Evolutionary conservation across 2,888 invertebrate genomes (phyloP).

Genomic region (Hypomecis punctinalis): DNA sequence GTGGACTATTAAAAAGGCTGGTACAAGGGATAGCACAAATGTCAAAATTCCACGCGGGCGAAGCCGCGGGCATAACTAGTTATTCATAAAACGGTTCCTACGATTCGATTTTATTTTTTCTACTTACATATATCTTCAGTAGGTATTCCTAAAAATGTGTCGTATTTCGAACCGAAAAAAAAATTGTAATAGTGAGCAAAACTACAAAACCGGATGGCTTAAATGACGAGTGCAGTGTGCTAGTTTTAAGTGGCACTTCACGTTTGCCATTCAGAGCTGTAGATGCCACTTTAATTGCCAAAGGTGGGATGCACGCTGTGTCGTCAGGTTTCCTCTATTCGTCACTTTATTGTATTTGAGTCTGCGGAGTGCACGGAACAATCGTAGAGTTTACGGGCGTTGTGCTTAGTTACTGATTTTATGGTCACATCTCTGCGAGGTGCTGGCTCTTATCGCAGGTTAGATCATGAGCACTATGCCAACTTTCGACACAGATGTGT

Average conservation of each 20-base stretch:
- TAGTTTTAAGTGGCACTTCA: conserved; percentile 2
- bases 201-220: background rate
- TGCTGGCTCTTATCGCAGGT: no score
- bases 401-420: background rate
- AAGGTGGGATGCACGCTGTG: conserved; percentile 4
- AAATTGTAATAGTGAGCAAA: background rate
- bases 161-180: background rate
- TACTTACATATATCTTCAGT: no score
- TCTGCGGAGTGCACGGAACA: background rate
- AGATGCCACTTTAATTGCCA: conserved; percentile 8
- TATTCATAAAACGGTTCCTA: no score
- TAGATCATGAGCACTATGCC: no score
- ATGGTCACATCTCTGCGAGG: no score
- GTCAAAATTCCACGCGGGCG: no score
- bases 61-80: no score
- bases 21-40: no score
- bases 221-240: conserved; percentile 1
- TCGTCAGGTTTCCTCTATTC: conserved; percentile 17
- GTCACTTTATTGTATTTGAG: conserved; percentile 7
- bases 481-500: no score
- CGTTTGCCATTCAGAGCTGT: conserved; percentile 8
- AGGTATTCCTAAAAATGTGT: no score
- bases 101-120: no score
- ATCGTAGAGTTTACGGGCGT: background rate
- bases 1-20: no score